These are phyloP conservation scores for Phallusia fumigata DNA, from an alignment of 23 tunicate species.

Conservation along the genomic window DNA sequence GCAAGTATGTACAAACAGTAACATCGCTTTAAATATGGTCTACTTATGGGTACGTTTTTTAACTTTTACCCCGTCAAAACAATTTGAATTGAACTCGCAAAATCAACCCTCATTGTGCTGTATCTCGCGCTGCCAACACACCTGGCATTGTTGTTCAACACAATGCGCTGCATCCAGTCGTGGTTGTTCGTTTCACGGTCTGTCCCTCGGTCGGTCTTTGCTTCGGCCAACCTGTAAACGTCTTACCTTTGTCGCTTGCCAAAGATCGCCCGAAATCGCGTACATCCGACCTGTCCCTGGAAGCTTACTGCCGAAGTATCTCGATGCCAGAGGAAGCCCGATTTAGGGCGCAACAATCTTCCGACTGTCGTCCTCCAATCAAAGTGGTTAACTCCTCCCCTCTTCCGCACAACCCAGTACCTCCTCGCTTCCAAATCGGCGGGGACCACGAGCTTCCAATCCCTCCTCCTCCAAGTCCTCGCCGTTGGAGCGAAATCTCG, in stretches of 20 bases:
- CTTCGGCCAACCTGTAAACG: too few relatives aligned
- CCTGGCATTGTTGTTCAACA: too few relatives aligned
- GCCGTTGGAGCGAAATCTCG: background rate
- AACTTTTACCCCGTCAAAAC: too few relatives aligned
- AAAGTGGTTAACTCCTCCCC: background rate
- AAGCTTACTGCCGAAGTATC: background rate
- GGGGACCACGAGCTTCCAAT: background rate
- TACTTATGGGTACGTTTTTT: too few relatives aligned
- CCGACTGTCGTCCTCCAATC: background rate
- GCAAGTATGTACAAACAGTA: too few relatives aligned
- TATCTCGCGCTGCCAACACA: too few relatives aligned
- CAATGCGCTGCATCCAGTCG: too few relatives aligned
- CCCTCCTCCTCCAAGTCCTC: conserved; percentile 7
- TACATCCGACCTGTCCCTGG: background rate
- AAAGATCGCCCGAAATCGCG: background rate
- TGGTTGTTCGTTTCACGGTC: too few relatives aligned
- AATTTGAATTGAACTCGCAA: too few relatives aligned
- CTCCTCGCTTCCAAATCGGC: conserved; percentile 8
- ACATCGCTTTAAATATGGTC: too few relatives aligned
- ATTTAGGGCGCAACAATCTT: background rate
- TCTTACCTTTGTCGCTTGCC: background rate
- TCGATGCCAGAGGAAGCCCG: background rate
- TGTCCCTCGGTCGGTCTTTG: too few relatives aligned
- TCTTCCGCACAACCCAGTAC: background rate
- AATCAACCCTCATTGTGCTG: too few relatives aligned